phyloP scores from a whole-genome alignment of 2,113 vertebrate genomes.

The Zosterops pallidus region DNA sequence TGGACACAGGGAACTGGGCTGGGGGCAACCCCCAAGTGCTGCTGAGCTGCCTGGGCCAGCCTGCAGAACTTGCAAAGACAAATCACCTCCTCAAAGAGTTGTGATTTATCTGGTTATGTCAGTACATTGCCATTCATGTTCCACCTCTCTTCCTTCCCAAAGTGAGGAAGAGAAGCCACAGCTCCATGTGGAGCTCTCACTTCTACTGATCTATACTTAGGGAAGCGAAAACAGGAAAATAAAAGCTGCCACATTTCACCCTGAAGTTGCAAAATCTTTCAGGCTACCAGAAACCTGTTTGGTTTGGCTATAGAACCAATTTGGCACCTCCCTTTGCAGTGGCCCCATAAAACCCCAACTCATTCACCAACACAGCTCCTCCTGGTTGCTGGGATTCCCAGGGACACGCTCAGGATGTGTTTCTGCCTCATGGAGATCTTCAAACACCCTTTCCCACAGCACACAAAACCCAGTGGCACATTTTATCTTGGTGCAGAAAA shows the following conservation, averaged over 20 bases:
- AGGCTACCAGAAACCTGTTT: background rate
- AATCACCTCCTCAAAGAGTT: background rate
- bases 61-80: background rate
- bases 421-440: background rate
- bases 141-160: background rate
- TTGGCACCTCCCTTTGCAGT: background rate
- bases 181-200: background rate
- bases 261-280: background rate
- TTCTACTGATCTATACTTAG: background rate
- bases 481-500: background rate
- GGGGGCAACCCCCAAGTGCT: background rate
- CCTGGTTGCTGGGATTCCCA: background rate
- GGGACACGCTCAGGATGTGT: background rate
- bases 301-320: background rate
- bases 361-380: background rate
- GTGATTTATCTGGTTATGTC: background rate
- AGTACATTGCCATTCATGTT: background rate
- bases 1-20: background rate
- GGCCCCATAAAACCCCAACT: background rate
- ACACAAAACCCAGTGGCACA: background rate
- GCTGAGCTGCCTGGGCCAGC: background rate
- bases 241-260: background rate
- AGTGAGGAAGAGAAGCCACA: background rate
- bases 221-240: background rate
- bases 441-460: background rate